Evolutionary conservation across 2,888 invertebrate species (phyloP).

Genomic region (Limnephilus marmoratus): DNA sequence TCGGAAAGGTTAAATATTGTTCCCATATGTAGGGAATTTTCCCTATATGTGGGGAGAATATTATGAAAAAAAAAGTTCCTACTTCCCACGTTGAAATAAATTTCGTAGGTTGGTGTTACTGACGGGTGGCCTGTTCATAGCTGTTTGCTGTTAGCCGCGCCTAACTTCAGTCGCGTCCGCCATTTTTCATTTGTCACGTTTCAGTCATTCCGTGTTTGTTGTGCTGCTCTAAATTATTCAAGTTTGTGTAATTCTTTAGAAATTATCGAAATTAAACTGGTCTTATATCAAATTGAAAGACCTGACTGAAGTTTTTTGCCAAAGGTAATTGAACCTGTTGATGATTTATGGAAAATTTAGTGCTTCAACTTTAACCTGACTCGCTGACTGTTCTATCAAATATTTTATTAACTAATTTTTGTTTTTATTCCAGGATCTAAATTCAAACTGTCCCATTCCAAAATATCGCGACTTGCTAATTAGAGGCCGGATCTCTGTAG

Average conservation of each 20-base stretch:
- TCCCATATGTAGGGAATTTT: neutral
- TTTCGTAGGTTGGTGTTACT: neutral
- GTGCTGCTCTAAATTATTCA: neutral
- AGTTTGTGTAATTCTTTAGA: neutral
- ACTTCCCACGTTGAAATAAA: neutral
- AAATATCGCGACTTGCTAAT: neutral
- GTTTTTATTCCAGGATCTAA: neutral
- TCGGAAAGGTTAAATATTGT: neutral
- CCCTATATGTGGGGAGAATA: neutral
- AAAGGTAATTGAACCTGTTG: neutral
- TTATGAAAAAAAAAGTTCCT: neutral
- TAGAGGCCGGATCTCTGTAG: neutral
- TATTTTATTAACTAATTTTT: neutral
- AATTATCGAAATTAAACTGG: neutral
- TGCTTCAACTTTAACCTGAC: neutral
- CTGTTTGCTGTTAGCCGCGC: neutral
- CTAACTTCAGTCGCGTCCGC: neutral
- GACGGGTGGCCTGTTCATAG: neutral
- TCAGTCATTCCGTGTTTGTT: neutral
- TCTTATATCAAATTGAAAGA: neutral
- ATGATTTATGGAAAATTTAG: neutral
- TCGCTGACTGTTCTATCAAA: neutral
- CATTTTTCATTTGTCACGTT: neutral
- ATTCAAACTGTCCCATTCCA: neutral
- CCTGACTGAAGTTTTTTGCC: neutral